These are phyloP conservation scores for Tinea pellionella DNA, from an alignment of 2,888 invertebrate species.

Conservation along the genomic window DNA sequence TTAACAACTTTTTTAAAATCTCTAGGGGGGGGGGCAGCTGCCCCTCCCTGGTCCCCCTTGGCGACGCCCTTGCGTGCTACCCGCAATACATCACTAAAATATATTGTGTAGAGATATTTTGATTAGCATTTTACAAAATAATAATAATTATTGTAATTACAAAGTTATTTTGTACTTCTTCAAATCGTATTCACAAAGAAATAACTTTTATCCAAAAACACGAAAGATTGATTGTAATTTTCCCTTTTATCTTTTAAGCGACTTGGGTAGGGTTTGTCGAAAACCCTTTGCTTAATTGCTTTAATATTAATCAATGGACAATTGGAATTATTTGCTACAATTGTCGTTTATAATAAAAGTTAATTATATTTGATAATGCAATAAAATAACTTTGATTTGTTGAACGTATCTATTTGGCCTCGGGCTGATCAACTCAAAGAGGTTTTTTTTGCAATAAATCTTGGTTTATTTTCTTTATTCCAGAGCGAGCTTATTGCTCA, in stretches of 20 bases:
- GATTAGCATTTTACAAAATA: neutral
- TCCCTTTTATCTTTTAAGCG: neutral
- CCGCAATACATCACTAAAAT: no score
- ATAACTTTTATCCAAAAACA: neutral
- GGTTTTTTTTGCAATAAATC: neutral
- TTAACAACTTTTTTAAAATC: no score
- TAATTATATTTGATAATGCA: neutral
- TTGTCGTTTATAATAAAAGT: neutral
- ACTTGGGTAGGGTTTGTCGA: neutral
- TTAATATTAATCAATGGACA: neutral
- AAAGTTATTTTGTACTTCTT: neutral
- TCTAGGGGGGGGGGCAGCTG: no score
- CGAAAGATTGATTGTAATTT: neutral
- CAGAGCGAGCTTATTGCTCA: no score
- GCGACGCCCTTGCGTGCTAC: no score
- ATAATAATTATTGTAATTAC: neutral
- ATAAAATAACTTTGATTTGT: neutral
- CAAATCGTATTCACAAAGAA: neutral
- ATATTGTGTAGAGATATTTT: no score
- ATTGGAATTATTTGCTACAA: neutral
- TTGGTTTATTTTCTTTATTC: no score
- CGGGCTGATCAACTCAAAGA: neutral
- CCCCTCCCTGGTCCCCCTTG: no score
- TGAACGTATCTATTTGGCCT: neutral
- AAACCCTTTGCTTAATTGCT: neutral